Evolutionary conservation across 2,888 invertebrate genomes (phyloP).

Genomic region (Mechanitis mazaeus): DNA sequence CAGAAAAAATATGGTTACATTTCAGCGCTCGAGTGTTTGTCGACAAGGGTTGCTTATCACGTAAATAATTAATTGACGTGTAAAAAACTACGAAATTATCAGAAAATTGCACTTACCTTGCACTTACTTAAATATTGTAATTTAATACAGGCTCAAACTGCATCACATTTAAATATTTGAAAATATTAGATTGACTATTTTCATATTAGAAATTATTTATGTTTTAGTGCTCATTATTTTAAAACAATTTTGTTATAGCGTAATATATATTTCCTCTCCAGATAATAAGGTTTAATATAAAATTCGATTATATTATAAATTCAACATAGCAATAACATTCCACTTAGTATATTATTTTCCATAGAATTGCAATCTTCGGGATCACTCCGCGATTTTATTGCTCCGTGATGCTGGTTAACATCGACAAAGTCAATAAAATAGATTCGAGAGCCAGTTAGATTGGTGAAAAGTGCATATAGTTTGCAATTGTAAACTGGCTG

Average conservation of each 20-base stretch:
- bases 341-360: constrained; percentile 12
- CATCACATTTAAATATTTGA: too few relatives aligned
- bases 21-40: constrained; percentile 25
- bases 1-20: constrained; percentile 33
- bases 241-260: too few relatives aligned
- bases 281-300: constrained; percentile 3
- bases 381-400: constrained; percentile 17
- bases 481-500: constrained; percentile 33
- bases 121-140: not conserved
- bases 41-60: constrained; percentile 21
- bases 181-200: too few relatives aligned
- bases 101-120: not conserved
- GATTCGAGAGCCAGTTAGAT: constrained; percentile 14
- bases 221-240: too few relatives aligned
- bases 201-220: too few relatives aligned
- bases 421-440: constrained; percentile 20
- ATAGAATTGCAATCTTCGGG: constrained; percentile 16
- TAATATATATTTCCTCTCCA: too few relatives aligned
- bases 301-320: constrained; percentile 12
- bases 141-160: too few relatives aligned
- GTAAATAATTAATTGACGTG: constrained; percentile 21
- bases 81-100: constrained; percentile 8
- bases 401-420: constrained; percentile 14
- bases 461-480: constrained; percentile 28
- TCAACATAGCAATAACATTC: constrained; percentile 10